Evolutionary conservation across 2,888 invertebrate genomes (phyloP).

Genomic region (Alloplasta piceator): DNA sequence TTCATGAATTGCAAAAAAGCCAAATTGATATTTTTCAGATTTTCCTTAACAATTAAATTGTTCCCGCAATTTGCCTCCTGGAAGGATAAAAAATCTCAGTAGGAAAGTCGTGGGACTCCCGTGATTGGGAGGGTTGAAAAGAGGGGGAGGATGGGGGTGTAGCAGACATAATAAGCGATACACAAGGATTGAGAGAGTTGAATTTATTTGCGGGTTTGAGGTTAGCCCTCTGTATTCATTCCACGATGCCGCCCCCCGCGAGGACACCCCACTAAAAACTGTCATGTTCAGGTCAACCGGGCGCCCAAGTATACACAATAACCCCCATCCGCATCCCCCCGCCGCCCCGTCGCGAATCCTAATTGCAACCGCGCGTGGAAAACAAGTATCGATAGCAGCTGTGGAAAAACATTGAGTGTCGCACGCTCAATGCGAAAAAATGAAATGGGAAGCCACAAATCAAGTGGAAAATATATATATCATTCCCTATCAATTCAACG

Average conservation of each 20-base stretch:
- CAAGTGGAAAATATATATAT: background rate
- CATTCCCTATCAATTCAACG: too few relatives aligned
- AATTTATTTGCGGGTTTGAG: conserved; percentile 79
- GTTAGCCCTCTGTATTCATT: conserved; percentile 71
- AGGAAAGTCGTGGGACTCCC: conserved; percentile 23
- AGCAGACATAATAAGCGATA: conserved; percentile 66
- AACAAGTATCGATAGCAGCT: conserved; percentile 70
- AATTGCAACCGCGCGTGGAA: conserved; percentile 72
- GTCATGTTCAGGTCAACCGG: conserved; percentile 75
- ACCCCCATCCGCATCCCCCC: conserved; percentile 67
- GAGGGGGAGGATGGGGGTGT: background rate
- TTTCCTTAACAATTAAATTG: too few relatives aligned
- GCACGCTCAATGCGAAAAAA: background rate
- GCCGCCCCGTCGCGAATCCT: conserved; percentile 75
- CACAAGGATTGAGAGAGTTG: conserved; percentile 65
- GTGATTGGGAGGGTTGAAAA: too few relatives aligned
- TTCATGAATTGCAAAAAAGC: too few relatives aligned
- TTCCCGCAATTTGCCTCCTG: too few relatives aligned
- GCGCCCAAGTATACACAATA: conserved; percentile 40
- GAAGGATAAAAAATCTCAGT: conserved; percentile 16
- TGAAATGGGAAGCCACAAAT: background rate
- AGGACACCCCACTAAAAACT: conserved; percentile 75
- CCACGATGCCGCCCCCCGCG: conserved; percentile 29
- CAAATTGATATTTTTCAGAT: too few relatives aligned
- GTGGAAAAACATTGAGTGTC: conserved; percentile 42